These are phyloP conservation scores for Manis javanica DNA, from an alignment of 2,797 vertebrate species.

Conservation along the genomic window DNA sequence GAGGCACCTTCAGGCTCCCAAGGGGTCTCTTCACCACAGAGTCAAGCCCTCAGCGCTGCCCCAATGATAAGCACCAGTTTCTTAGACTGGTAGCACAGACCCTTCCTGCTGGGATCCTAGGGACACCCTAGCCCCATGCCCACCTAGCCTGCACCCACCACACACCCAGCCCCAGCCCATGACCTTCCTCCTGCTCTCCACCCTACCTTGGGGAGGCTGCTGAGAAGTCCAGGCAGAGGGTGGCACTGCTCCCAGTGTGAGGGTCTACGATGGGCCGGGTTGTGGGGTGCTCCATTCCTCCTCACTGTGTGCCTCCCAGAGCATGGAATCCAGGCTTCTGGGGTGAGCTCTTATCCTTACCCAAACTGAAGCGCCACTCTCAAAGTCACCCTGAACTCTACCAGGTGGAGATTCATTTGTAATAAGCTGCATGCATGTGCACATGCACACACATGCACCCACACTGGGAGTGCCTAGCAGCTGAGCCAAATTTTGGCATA, in stretches of 20 bases:
- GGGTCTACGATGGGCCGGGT: neutral
- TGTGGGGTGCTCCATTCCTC: neutral
- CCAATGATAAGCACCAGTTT: neutral
- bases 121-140: neutral
- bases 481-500: neutral
- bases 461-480: neutral
- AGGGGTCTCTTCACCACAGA: neutral
- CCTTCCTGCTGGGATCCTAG: neutral
- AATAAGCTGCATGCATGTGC: neutral
- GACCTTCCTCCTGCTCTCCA: neutral
- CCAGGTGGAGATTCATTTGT: neutral
- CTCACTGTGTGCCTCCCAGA: neutral
- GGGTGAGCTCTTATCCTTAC: neutral
- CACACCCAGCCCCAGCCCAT: neutral
- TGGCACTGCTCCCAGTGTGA: neutral
- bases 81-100: neutral
- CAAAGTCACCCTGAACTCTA: neutral
- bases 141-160: neutral
- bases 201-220: neutral
- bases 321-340: neutral
- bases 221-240: neutral
- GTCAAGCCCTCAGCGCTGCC: neutral
- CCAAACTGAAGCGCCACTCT: neutral
- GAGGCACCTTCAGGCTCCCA: neutral
- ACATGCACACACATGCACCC: accelerated